Evolutionary conservation across 2,888 invertebrate species (phyloP).

Genomic region (Ormyrus pomaceus): DNA sequence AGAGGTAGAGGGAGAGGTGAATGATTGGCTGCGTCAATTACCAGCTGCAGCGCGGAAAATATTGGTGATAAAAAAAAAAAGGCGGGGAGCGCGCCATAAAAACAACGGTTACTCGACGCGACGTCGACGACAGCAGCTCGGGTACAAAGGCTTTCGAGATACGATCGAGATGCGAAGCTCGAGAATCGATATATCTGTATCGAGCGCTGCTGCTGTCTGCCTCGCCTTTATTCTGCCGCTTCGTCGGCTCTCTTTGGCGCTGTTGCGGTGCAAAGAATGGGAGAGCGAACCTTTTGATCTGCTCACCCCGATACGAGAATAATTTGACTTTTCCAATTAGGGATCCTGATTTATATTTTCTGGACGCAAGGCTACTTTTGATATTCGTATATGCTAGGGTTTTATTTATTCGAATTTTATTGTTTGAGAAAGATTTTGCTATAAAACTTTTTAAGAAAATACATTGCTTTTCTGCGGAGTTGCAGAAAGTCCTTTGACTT

Average conservation of each 20-base stretch:
- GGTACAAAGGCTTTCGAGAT: background rate
- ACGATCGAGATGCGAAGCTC: constrained; percentile 21
- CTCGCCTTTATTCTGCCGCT: background rate
- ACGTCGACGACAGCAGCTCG: background rate
- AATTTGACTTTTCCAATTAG: too few species aligned
- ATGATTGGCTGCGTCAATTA: constrained; percentile 52
- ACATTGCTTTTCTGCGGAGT: too few species aligned
- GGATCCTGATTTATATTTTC: too few species aligned
- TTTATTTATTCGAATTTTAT: too few species aligned
- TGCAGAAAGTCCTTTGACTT: too few species aligned
- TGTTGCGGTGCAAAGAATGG: background rate
- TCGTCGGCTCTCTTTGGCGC: background rate
- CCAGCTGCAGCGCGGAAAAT: constrained; percentile 28
- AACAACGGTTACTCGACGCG: constrained; percentile 39
- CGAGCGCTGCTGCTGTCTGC: background rate
- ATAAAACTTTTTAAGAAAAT: too few species aligned
- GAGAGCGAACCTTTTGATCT: background rate
- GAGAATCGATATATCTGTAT: too few species aligned
- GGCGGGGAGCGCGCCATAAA: constrained; percentile 11
- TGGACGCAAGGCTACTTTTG: too few species aligned
- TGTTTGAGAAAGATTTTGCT: too few species aligned
- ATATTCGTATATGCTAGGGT: too few species aligned
- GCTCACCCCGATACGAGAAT: too few species aligned
- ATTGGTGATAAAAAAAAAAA: constrained; percentile 29
- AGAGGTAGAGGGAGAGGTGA: constrained; percentile 8